Evolutionary conservation across 2,797 vertebrate genomes (phyloP), one percentile per base, ranked within the genome.

Genomic region (Sarcoramphus papa): DNA sequence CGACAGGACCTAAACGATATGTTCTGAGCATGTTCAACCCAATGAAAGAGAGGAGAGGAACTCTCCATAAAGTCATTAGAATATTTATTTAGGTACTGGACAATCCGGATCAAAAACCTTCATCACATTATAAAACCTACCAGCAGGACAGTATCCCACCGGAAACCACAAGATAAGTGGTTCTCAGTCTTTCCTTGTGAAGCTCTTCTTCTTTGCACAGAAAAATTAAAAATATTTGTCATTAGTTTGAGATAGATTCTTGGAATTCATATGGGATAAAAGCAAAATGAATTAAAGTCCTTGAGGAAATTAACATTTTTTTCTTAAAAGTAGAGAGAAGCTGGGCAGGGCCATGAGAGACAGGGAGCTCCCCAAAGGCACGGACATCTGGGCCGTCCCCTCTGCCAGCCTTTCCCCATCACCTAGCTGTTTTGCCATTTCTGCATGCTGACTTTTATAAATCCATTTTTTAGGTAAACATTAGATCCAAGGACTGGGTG

Each of bases 1-100:
- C 8, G 1, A n/a, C 0, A 57, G 7, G 14, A 87, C 18, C 6
- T 31, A 64, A 88, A 43, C 0, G 1, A 7, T 40, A 65, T 2
- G 4, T 40, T 72, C 80, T 63, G 40, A 84, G 35, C n/a, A 30
- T 10, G 25, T 74, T 74, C 43, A 63, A 73, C 8, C 10, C 11
- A 3, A 10, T 14, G 27, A 53, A 57, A 79, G 53, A 64, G 27
- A 50, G 30, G 1, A 76, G 22, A 56, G 28, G 15, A 79, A 50
- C 50, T 60, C 33, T 59, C 30, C 35, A 25, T 43, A 47, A 72
- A 65, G 16, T 17, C 35, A 43, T 31, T 30, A 41, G 22, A 77
- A 41, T 45, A 82, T 65, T 81, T 65, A 45, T 45, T 94, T 73
- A 67, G 53, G 22, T 81, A 54, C 37, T 40, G 28, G 31, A 56